Evolutionary conservation across 2,797 vertebrate genomes (phyloP), one percentile per base, ranked within the genome.

Genomic region (Neoniphon sammara): DNA sequence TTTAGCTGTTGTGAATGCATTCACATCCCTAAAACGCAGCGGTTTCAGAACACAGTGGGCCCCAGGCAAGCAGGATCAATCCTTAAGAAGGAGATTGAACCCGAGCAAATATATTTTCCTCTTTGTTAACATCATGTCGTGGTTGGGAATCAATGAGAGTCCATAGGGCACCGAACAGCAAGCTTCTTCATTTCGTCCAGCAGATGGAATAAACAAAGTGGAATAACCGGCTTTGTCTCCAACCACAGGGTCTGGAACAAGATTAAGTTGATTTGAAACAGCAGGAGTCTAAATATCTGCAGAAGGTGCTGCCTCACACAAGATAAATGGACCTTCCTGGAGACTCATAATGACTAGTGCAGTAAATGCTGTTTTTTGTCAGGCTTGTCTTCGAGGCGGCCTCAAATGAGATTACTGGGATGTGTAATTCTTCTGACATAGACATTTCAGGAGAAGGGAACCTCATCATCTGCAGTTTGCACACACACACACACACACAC

Each of bases 391-490:
- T 90, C 64, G 82, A 82, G 73, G 83, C 83, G 70, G 70, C 68
- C 65, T 80, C 83, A 73, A 93, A n/a, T 93, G 89, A 85, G 89
- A 93, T 94, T 92, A 90, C 74, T 31, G 25, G 60, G 70, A 80
- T 85, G 73, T 77, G 76, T 92, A 88, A 91, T 91, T 84, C 78
- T 79, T 85, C 86, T 73, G 80, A 88, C 80, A n/a, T 74, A 88
- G 85, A 88, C 47, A n/a, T 91, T 90, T 88, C 68, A 62, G 75
- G 76, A 86, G 79, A 86, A 15, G 21, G 84, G 83, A 87, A 71
- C 66, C 87, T 88, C 80, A 93, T 94, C 86, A 91, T 90, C 82
- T 86, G 78, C 88, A 92, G 90, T 93, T 92, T 93, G 84, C 69
- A 66, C 75, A 56, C 78, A 86, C 70, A n/a, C n/a, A n/a, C n/a